Conservation (phyloP, 64 coral and sea anemone genomes). For the Orbicella faveolata region DNA sequence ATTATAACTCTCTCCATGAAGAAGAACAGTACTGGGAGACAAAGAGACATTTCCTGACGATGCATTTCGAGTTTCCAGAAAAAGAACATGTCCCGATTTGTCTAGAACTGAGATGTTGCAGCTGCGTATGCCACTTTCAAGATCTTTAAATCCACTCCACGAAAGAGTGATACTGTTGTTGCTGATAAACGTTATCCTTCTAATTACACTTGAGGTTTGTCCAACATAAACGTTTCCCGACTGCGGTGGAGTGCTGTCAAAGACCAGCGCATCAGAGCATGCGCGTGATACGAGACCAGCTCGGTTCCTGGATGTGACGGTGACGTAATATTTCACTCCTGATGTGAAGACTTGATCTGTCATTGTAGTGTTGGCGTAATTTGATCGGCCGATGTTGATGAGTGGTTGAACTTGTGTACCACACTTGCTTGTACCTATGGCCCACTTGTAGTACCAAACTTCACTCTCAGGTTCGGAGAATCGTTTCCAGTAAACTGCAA, state of each 20-base stretch:
- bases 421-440: slow-evolving; percentile 58
- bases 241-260: slow-evolving; percentile 52
- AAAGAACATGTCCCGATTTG: not conserved
- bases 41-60: not conserved
- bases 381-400: slow-evolving; percentile 65
- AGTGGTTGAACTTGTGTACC: slow-evolving; percentile 81
- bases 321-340: slow-evolving; percentile 70
- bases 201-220: not conserved
- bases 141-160: slow-evolving; percentile 58
- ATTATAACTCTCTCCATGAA: slow-evolving; percentile 22
- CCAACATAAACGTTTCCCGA: slow-evolving; percentile 30
- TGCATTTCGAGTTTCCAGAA: not conserved
- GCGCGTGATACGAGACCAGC: slow-evolving; percentile 43
- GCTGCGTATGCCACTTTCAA: slow-evolving; percentile 50
- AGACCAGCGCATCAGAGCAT: slow-evolving; percentile 67
- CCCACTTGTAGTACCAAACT: slow-evolving; percentile 86
- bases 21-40: not conserved
- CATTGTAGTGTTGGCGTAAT: slow-evolving; percentile 50
- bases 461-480: slow-evolving; percentile 66
- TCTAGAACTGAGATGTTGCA: slow-evolving; percentile 30
- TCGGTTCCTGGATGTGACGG: slow-evolving; percentile 60
- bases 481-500: slow-evolving; percentile 37
- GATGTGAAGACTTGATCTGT: slow-evolving; percentile 20
- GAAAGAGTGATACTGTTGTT: slow-evolving; percentile 12
- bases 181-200: slow-evolving; percentile 7